Evolutionary conservation across 2,797 vertebrate species (phyloP).

Genomic region (Pristis pectinata): DNA sequence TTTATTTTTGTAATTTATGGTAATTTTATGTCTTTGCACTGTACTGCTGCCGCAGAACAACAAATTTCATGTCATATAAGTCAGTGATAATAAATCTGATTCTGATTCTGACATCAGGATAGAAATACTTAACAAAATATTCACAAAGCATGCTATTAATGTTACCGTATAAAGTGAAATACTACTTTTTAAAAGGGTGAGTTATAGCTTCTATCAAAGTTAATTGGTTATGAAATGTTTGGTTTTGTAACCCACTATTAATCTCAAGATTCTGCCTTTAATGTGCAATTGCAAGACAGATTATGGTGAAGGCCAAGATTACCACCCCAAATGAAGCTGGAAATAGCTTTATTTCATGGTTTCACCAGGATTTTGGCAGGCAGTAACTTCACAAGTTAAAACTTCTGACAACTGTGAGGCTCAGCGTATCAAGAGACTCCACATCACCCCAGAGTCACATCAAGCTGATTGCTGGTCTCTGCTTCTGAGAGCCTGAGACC

Average conservation of each 20-base stretch:
- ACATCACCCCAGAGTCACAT: slow-evolving; percentile 9
- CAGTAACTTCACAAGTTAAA: not conserved
- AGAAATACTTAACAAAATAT: not conserved
- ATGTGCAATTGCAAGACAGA: slow-evolving; percentile 15
- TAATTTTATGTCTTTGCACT: too few species aligned
- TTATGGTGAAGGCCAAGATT: not conserved
- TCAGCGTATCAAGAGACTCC: not conserved
- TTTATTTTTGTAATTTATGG: too few species aligned
- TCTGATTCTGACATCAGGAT: not conserved
- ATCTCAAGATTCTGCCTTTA: not conserved
- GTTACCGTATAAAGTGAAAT: not conserved
- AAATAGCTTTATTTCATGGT: not conserved
- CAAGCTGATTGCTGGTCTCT: not conserved
- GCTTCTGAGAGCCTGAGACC: slow-evolving; percentile 4
- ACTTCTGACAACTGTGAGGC: not conserved
- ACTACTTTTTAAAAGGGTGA: not conserved
- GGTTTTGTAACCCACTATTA: not conserved
- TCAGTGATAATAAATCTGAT: too few species aligned
- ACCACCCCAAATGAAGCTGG: not conserved
- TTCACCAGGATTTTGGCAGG: slow-evolving; percentile 6
- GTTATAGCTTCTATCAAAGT: not conserved
- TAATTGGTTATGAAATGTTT: slow-evolving; percentile 26
- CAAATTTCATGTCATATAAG: too few species aligned
- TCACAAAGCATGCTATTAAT: not conserved
- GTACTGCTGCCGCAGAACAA: too few species aligned